Base-by-base conservation (phyloP, 2,113 vertebrate species). In the Amazona vittata region DNA sequence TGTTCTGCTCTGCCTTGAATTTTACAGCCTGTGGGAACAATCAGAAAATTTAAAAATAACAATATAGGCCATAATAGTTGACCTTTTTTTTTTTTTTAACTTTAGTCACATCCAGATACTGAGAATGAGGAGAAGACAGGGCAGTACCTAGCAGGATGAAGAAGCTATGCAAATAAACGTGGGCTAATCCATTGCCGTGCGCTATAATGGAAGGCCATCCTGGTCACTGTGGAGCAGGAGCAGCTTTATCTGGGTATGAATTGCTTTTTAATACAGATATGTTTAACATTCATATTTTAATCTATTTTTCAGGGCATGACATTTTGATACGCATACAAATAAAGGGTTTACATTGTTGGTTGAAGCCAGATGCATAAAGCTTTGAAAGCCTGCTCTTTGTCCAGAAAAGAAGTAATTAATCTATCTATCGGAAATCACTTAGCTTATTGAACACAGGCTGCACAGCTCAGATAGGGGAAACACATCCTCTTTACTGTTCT, bases 161-260 rank as follows among this genome's bases (percentile, higher is more conserved):
- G 95, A 91, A 91, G 90, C 39, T 96, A 20, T 63, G 95, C 92
- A 47, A 97, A 95, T 64, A 95, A 79, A 67, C 78, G 19, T 7
- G 90, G 94, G 18, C 46, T 94, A 46, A 70, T 92, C 65, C 92
- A 96, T 62, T 97, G 94, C 86, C 77, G 49, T 46, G 71, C 91
- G 70, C 90, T 69, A 33, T 95, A 43, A 96, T 88, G 80, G 96
- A 97, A 92, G 90, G 94, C 50, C 29, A 70, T 21, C 78, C 96
- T 37, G 84, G 82, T 55, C 31, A 11, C 76, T 95, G 96, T 96
- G 96, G 95, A 82, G 95, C 95, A 68, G 89, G 94, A 85, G 94
- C 96, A 64, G 91, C 94, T 88, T 89, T 95, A 37, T 89, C n/a
- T 73, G 91, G 93, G 89, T 97, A 97, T 11, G 31, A 70, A 71